Conservation (phyloP, 2,113 vertebrate genomes). For the Rattus rattus region DNA sequence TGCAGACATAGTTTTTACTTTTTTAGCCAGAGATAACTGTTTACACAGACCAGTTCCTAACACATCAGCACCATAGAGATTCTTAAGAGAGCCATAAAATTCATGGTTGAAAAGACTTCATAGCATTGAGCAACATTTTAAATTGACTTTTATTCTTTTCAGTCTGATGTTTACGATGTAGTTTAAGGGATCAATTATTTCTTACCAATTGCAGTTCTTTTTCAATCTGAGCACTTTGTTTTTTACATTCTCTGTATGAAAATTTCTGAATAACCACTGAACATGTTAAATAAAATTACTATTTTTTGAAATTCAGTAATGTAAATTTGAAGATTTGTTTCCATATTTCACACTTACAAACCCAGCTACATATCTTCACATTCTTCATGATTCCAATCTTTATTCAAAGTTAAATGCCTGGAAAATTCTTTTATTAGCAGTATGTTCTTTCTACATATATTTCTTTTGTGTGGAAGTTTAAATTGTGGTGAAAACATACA, state of each 20-base stretch:
- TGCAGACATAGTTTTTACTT: background rate
- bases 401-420: background rate
- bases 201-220: background rate
- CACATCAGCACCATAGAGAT: background rate
- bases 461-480: background rate
- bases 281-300: background rate
- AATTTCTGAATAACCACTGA: background rate
- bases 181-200: background rate
- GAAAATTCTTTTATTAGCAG: background rate
- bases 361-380: background rate
- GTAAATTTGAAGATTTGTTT: background rate
- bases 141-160: background rate
- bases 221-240: background rate
- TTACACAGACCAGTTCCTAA: background rate
- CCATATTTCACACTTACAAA: background rate
- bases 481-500: background rate
- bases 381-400: background rate
- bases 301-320: background rate
- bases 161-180: background rate
- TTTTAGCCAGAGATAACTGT: background rate
- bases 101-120: background rate
- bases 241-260: background rate
- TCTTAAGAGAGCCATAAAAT: background rate
- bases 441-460: background rate
- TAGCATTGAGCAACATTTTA: background rate